phyloP scores from a whole-genome alignment of 2,888 invertebrate species.

The Hydrotaea diabolus region DNA sequence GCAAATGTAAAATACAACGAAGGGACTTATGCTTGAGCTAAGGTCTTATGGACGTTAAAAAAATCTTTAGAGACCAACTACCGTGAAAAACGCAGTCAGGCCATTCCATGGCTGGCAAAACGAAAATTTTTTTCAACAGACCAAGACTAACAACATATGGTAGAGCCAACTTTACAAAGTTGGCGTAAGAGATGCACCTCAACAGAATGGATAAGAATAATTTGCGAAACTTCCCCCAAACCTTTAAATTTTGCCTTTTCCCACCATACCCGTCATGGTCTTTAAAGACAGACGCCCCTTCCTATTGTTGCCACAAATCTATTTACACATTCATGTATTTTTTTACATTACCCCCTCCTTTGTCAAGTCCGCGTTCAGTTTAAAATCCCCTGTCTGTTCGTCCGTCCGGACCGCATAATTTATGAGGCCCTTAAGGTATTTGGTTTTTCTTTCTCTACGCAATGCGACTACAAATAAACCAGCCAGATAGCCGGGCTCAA shows the following conservation, averaged over 20 bases:
- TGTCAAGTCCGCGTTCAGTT: no score
- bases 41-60: no score
- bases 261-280: constrained; percentile 8
- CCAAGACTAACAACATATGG: no score
- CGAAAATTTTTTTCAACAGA: no score
- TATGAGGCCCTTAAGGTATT: constrained; percentile 62
- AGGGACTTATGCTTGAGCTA: no score
- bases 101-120: no score
- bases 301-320: neutral
- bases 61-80: no score
- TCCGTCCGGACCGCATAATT: constrained; percentile 57
- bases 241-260: neutral
- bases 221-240: neutral
- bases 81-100: no score
- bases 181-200: no score
- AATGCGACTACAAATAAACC: constrained; percentile 45
- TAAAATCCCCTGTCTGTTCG: constrained; percentile 38
- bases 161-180: no score
- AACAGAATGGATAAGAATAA: no score
- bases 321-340: neutral
- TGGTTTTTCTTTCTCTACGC: constrained; percentile 28
- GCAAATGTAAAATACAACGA: no score
- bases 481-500: neutral
- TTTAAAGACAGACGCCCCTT: neutral
- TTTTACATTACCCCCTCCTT: neutral